Evolutionary conservation across 2,797 vertebrate genomes (phyloP), one percentile per base, ranked within the genome.

Genomic region (Rhadinocentrus ornatus): DNA sequence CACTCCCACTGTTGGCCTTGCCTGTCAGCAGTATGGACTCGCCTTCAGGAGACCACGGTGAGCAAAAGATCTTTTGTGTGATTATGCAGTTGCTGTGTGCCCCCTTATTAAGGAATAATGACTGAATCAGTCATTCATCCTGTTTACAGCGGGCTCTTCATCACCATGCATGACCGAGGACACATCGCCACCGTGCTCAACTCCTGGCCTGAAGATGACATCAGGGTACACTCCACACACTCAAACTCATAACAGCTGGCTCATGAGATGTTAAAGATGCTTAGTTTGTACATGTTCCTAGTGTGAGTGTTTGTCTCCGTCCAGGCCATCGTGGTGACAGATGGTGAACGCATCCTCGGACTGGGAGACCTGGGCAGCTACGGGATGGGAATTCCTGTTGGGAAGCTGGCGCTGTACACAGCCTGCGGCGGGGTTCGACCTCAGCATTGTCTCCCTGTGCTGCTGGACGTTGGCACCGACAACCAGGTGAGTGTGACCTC

Each of bases 321-420:
- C 3, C 55, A 99, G 98, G 98, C 98, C 56, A 95, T 99, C 0
- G 98, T 99, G 1, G 97, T 99, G 88, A 99, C 98, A 0, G 98
- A 99, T 0, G 97, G 97, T 53, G 97, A 99, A 89, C 96, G 98
- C 16, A 99, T 99, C 85, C 84, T 99, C 62, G 98, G 97, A 24
- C 95, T 99, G 39, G 98, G 98, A 2, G 97, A 99, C 89, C 93
- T 99, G 41, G 98, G 98, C 3, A 91, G 97, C 69, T 97, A 99
- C 3, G 98, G 98, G 18, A 99, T 99, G 97, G 98, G 97, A 13
- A 99, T 99, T 53, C 97, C 98, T 0, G 97, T 99, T 0, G 98
- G 98, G 64, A 99, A 99, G 62, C 93, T 99, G 69, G 98, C 97
- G 52, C 88, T 99, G 37, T 99, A 99, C 78, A 98, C 98, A 0